These are phyloP conservation scores for Clarias pachynema DNA, from an alignment of 2,797 vertebrate genomes.

Conservation along the genomic window DNA sequence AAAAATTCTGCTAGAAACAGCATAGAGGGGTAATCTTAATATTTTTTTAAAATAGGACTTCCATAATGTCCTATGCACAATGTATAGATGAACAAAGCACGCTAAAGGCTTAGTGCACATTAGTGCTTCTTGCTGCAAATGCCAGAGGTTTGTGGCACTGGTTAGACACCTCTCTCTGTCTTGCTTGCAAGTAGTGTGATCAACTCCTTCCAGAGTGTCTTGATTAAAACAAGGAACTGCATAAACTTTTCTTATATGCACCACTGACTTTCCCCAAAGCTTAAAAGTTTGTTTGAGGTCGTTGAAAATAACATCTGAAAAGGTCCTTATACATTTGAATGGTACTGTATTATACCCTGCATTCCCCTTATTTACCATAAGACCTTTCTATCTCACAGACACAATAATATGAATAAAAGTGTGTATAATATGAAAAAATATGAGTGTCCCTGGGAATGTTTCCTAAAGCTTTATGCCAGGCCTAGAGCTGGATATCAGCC, in stretches of 20 bases:
- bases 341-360: background rate
- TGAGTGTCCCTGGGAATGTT: background rate
- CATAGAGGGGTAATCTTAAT: background rate
- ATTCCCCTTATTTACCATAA: background rate
- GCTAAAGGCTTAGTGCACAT: no score
- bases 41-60: background rate
- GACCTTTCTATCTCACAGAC: background rate
- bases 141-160: background rate
- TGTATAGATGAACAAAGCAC: background rate
- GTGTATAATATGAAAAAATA: no score
- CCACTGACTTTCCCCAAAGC: background rate
- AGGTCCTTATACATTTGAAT: background rate
- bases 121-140: background rate
- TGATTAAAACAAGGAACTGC: background rate
- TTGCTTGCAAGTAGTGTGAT: background rate
- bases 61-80: background rate
- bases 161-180: background rate
- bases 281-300: background rate
- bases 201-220: background rate
- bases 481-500: background rate
- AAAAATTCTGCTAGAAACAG: background rate
- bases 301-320: background rate
- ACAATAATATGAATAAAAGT: background rate
- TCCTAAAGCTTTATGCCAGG: slow-evolving; percentile 7
- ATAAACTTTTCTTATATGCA: background rate